phyloP scores from a whole-genome alignment of 2,888 invertebrate species.

The Zhengitettix transpicula region DNA sequence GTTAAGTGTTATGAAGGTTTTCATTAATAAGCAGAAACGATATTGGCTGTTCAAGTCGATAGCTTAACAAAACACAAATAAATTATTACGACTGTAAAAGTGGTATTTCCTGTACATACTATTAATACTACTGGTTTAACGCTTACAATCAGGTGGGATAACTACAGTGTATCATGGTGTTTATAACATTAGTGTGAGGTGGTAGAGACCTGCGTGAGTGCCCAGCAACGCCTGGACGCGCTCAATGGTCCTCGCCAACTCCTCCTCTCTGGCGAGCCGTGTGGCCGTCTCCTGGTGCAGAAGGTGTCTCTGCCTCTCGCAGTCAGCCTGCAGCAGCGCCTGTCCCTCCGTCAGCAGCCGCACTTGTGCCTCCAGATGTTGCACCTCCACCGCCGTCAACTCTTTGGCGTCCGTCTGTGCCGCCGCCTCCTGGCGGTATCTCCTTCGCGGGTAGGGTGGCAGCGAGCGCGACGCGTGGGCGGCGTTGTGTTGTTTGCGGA shows the following conservation, averaged over 20 bases:
- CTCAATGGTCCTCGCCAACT: not conserved
- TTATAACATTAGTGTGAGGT: not conserved
- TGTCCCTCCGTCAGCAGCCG: slow-evolving; percentile 41
- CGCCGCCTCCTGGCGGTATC: no score
- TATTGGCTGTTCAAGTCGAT: no score
- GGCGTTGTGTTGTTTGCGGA: not conserved
- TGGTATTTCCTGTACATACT: no score
- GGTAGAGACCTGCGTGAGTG: not conserved
- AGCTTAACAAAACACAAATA: no score
- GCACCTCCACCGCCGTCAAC: slow-evolving; percentile 39
- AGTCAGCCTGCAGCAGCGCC: slow-evolving; percentile 38
- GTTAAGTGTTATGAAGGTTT: no score
- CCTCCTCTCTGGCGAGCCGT: slow-evolving; percentile 14
- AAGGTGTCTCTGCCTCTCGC: slow-evolving; percentile 17
- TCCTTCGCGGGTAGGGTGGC: not conserved
- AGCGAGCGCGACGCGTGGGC: not conserved
- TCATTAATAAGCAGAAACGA: no score
- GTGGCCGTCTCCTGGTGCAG: slow-evolving; percentile 29
- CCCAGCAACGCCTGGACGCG: not conserved
- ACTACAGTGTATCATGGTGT: no score
- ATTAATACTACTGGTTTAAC: no score
- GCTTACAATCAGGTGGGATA: no score
- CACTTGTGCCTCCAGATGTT: slow-evolving; percentile 40
- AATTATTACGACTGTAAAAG: no score
- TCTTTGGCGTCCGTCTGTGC: not conserved